Evolutionary conservation across 2,888 invertebrate species (phyloP), one percentile per base, ranked within the genome.

Genomic region (Amphimallon solstitiale): DNA sequence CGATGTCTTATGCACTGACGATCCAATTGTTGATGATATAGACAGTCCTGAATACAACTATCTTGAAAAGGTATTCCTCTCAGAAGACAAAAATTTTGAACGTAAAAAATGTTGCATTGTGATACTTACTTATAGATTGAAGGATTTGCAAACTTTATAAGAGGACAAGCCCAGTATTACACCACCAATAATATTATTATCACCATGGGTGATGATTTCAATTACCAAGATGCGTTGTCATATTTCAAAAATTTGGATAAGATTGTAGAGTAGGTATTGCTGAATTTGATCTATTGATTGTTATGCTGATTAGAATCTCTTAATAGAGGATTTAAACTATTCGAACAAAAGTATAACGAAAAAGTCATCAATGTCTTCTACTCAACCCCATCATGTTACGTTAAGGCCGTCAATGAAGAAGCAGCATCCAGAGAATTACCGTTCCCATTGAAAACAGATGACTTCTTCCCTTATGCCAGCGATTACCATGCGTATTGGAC

Each of bases 141-240:
- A 68, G 84, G 85, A 0, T 90, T 91, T 77, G 75, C 89, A 70
- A 77, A 82, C 6, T 89, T 86, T 75, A 85, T 86, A n/a, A 76
- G 77, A 34, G 76, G 75, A 0, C 89, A 92, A 85, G 83, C 88
- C 0, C 69, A 74, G 19, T 76, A 76, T 0, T 91, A 90, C 78
- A 78, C 77, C 66, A 90, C 92, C 0, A 89, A 90, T 69, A 92
- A 96, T 78, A 85, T 95, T 14, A 86, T 95, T 71, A 84, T 96
- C 59, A 93, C 96, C 0, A 96, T 96, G 95, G 97, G 97, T 0
- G 92, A 93, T 71, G 97, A 97, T 82, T 97, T 97, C 79, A 89
- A 92, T 74, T 97, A 93, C 78, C 91, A 92, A 79, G 86, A 88
- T 69, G 91, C 92, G 0, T 82, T 83, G n/a, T 86, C 87, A 82